Conservation (phyloP, 2,113 vertebrate genomes). For the Brachionichthys hirsutus region DNA sequence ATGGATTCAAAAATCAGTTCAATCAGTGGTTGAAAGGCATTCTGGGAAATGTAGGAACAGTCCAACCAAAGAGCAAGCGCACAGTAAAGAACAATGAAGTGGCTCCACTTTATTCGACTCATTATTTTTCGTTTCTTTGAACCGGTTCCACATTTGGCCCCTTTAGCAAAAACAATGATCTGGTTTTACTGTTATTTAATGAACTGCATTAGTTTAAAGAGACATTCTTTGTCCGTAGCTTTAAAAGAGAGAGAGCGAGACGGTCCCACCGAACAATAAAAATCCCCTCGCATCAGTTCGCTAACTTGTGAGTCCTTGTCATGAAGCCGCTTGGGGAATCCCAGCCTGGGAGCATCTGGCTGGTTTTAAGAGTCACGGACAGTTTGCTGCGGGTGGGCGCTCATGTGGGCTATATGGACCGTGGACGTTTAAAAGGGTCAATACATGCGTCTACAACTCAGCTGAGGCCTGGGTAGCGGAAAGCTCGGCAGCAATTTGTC, state of each 20-base stretch:
- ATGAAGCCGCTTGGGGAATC: constrained; percentile 17
- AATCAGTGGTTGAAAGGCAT: constrained; percentile 16
- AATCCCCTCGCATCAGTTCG: constrained; percentile 5
- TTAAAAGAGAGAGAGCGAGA: constrained; percentile 6
- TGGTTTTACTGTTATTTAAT: neutral
- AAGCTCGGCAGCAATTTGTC: constrained; percentile 68
- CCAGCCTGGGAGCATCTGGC: constrained; percentile 52
- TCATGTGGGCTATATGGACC: constrained; percentile 67
- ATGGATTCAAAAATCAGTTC: no score
- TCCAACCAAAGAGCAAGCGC: neutral
- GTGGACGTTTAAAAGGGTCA: constrained; percentile 70
- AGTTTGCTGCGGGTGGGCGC: constrained; percentile 61
- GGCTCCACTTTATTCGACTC: neutral
- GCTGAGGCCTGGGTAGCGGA: constrained; percentile 28
- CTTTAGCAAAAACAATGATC: neutral
- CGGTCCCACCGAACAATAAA: neutral
- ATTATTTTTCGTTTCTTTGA: neutral
- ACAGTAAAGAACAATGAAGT: constrained; percentile 7
- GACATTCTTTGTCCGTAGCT: neutral
- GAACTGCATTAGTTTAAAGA: constrained; percentile 17
- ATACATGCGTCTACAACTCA: constrained; percentile 41
- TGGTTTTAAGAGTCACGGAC: constrained; percentile 67
- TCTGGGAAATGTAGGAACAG: constrained; percentile 42
- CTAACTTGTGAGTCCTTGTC: constrained; percentile 1
- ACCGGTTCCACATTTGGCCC: neutral